A percentile compares a stretch with the other conserved stretches of the same genome.
phyloP scores from a whole-genome alignment of 2,797 vertebrate species.

The Buphagus erythrorhynchus region DNA sequence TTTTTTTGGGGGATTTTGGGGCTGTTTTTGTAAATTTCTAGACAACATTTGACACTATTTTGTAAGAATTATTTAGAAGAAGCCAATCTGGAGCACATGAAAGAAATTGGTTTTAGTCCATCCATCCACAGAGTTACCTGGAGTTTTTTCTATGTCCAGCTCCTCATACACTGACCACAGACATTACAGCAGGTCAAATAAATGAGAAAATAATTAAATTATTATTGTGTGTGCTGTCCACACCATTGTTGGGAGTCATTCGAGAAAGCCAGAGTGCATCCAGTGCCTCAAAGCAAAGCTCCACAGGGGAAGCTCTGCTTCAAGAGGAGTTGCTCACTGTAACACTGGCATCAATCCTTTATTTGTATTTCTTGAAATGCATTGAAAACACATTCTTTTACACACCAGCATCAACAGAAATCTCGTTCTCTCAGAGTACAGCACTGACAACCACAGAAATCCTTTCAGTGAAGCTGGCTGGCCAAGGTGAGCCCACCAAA shows the following conservation, averaged over 20 bases:
- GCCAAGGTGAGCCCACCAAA: neutral
- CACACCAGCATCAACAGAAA: neutral
- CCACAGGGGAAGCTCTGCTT: neutral
- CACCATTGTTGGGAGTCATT: fast-evolving
- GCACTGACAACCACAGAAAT: no score
- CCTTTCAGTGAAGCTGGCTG: neutral
- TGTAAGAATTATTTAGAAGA: neutral
- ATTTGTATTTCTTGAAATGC: neutral
- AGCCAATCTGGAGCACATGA: neutral
- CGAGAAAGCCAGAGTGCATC: neutral
- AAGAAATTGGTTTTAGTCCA: neutral
- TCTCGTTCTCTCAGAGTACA: fast-evolving
- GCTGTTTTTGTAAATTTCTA: neutral
- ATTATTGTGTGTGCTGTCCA: neutral
- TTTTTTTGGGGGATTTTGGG: neutral
- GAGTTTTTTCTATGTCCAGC: neutral
- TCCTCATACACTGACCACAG: neutral
- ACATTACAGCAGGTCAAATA: neutral
- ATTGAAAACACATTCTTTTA: fast-evolving
- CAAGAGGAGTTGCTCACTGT: neutral
- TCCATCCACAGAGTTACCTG: neutral
- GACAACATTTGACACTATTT: neutral
- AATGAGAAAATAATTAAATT: neutral
- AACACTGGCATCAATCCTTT: neutral
- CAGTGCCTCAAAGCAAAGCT: neutral